phyloP scores from a whole-genome alignment of 1,140 invertebrate genomes.

The Dufourea novaeangliae region DNA sequence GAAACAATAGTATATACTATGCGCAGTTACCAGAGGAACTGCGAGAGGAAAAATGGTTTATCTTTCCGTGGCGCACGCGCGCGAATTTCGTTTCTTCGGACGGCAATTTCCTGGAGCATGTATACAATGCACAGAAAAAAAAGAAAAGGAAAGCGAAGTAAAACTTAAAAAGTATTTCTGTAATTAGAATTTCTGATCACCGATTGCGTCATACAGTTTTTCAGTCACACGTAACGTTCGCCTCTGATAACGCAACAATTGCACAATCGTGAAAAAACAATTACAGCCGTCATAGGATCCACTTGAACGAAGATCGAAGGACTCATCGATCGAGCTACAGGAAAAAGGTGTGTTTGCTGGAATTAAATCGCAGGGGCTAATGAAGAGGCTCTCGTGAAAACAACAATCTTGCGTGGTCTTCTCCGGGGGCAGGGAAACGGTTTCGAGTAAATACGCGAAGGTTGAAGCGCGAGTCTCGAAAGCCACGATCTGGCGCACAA shows the following conservation, averaged over 20 bases:
- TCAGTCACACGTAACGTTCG: neutral
- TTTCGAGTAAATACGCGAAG: neutral
- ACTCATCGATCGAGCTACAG: neutral
- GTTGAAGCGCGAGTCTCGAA: slow-evolving; percentile 34
- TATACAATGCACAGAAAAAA: neutral
- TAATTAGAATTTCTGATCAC: neutral
- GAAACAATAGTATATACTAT: slow-evolving; percentile 51
- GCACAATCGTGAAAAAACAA: neutral
- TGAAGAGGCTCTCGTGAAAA: neutral
- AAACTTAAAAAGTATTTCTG: too few relatives aligned
- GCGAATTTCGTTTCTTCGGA: too few relatives aligned
- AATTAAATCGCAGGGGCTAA: slow-evolving; percentile 6
- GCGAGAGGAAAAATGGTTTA: neutral
- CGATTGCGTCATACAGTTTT: neutral
- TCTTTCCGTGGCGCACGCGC: neutral
- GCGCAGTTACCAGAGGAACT: neutral
- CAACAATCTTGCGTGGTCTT: neutral
- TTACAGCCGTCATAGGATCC: neutral
- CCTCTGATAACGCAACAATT: neutral
- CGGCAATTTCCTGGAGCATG: too few relatives aligned
- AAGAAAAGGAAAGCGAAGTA: neutral
- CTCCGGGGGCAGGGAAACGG: neutral
- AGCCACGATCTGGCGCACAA: slow-evolving; percentile 36
- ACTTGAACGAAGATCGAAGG: neutral
- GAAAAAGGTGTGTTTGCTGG: neutral